Conservation (phyloP, 2,888 invertebrate genomes). For the Phorcus lineatus region DNA sequence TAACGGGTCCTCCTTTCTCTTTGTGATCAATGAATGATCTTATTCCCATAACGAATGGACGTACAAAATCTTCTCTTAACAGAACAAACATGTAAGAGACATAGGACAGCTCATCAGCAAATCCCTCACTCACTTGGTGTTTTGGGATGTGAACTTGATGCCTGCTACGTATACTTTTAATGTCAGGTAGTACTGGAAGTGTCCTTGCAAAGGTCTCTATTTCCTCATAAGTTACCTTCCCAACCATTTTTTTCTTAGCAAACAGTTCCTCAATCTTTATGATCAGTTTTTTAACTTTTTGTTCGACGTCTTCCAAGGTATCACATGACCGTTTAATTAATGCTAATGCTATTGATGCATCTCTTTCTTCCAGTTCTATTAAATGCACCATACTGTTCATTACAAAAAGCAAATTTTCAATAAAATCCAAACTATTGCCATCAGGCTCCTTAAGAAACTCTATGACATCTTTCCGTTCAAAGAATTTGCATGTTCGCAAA, state of each 20-base stretch:
- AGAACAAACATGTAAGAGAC: slow-evolving; percentile 87
- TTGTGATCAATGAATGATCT: slow-evolving; percentile 75
- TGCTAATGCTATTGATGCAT: not conserved
- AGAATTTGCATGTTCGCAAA: not conserved
- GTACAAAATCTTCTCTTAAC: slow-evolving; percentile 87
- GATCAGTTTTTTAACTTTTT: not conserved
- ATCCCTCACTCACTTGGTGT: slow-evolving; percentile 78
- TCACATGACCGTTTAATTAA: not conserved
- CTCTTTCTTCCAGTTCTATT: not conserved
- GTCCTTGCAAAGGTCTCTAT: not conserved
- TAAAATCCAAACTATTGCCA: not conserved
- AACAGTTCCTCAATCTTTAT: not conserved
- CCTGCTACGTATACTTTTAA: not conserved
- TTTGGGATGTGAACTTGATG: not conserved
- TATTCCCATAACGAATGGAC: slow-evolving; percentile 84
- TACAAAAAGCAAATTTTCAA: not conserved
- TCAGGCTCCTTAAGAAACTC: not conserved
- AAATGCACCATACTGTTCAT: slow-evolving; percentile 5
- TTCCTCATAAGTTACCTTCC: not conserved
- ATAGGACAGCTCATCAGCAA: slow-evolving; percentile 78
- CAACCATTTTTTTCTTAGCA: not conserved
- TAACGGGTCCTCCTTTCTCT: slow-evolving; percentile 12
- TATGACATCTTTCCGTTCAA: not conserved
- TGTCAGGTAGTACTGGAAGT: slow-evolving; percentile 15
- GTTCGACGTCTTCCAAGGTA: not conserved